Base-by-base conservation (phyloP, 2,113 vertebrate species). In the Leuciscus idus region DNA sequence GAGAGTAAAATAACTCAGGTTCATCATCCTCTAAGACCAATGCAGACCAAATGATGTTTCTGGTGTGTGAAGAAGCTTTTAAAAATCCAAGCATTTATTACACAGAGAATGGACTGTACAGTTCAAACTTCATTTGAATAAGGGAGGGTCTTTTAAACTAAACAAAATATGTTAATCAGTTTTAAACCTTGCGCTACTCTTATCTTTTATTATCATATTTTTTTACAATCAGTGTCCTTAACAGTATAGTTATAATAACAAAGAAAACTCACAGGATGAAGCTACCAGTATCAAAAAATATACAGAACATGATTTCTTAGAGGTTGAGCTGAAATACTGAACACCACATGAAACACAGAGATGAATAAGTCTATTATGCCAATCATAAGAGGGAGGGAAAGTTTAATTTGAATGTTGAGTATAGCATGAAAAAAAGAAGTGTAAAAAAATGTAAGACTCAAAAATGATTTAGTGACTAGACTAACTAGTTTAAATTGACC, bases 61-160 rank as follows among this genome's bases (percentile, higher is more conserved):
- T 61, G 23, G 10, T 59, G 52, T 79, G 55, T 57, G 52, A 57
- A 13, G 21, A 79, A 57, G 30, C 52, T 57, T 55, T 43, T 12
- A 72, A 30, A 52, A 50, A 77, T 59, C 23, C 1, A 79, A 59
- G 21, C 4, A 3, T 61, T 59, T 6, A 13, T 79, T 23, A 39
- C 13, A 26, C 33, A 13, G 55, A 73, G 30, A 85, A 33, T 19
- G 6, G 43, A 62, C 39, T 52, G 10, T 77, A 77, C 23, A 77
- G 6, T 70, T 10, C 9, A 50, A 39, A 2, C 30, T 70, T 33
- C 4, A 85, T 85, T 79, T 79, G 46, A 85, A 79, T 75, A 62
- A 72, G 66, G 73, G 76, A n/a, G 76, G 52, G 52, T 36, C 75
- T 57, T 36, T 48, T 48, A 74, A 46, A 48, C 23, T 8, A 26